phyloP scores from a whole-genome alignment of 2,888 invertebrate genomes.

The Acleris laterana region DNA sequence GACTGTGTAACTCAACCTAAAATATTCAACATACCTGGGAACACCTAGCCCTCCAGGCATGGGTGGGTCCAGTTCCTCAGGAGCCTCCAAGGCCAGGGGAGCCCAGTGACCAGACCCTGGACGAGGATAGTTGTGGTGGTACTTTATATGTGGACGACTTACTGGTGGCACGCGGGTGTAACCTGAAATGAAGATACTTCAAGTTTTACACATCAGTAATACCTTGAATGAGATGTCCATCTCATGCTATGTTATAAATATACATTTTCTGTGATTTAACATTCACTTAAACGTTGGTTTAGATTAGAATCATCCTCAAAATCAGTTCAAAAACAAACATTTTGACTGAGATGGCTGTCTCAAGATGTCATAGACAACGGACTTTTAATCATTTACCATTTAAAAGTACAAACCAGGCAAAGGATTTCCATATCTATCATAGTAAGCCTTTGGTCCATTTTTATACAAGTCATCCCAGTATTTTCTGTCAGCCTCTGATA shows the following conservation, averaged over 20 bases:
- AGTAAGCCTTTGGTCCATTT: slow-evolving; percentile 76
- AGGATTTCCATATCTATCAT: slow-evolving; percentile 77
- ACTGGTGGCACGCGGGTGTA: slow-evolving; percentile 71
- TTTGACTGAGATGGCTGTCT: too few relatives aligned
- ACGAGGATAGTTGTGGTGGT: slow-evolving; percentile 65
- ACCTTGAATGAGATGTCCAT: background rate
- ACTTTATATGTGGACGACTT: slow-evolving; percentile 66
- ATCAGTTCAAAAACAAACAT: too few relatives aligned
- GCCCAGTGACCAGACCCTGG: slow-evolving; percentile 69
- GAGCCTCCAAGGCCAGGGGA: slow-evolving; percentile 52
- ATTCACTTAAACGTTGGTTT: too few relatives aligned
- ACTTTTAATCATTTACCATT: background rate
- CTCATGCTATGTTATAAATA: background rate
- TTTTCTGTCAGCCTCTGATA: slow-evolving; percentile 66
- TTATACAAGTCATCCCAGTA: slow-evolving; percentile 78
- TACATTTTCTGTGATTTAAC: background rate
- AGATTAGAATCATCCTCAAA: too few relatives aligned
- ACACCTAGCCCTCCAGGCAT: slow-evolving; percentile 74
- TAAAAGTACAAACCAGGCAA: slow-evolving; percentile 63
- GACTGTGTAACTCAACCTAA: too few relatives aligned
- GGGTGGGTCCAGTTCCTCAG: slow-evolving; percentile 66
- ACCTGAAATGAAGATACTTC: slow-evolving; percentile 52
- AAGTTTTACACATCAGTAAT: background rate
- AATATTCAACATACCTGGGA: background rate
- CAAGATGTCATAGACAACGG: too few relatives aligned